Percentiles rank a stretch among this genome's conserved stretches.
Evolutionary conservation across 2,797 vertebrate species (phyloP).

Genomic region (Argentina silus): DNA sequence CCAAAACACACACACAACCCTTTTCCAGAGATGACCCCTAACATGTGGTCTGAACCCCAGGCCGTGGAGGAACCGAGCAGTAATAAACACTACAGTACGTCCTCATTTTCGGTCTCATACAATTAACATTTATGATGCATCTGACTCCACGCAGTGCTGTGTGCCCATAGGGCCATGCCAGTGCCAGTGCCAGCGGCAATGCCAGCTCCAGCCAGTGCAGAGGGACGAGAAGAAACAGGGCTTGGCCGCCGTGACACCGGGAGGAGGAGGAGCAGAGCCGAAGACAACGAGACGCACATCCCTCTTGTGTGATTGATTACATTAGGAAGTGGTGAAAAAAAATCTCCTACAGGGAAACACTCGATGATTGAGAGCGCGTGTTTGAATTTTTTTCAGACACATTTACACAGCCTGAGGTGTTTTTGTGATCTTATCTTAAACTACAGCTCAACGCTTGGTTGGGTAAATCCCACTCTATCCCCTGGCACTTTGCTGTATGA

Average conservation of each 20-base stretch:
- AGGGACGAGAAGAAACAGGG: not conserved
- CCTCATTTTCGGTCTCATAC: no score
- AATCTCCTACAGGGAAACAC: conserved; percentile 53
- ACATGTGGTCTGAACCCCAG: conserved; percentile 16
- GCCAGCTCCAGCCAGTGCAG: not conserved
- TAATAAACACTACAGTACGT: conserved; percentile 62
- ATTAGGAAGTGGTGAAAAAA: conserved; percentile 48
- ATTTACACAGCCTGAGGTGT: conserved; percentile 61
- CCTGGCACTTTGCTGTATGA: conserved; percentile 48
- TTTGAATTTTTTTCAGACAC: conserved; percentile 30
- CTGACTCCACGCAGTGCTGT: conserved; percentile 45
- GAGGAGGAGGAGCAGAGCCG: not conserved
- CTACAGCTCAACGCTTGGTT: conserved; percentile 53
- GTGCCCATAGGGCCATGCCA: not conserved
- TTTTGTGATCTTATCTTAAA: conserved; percentile 65
- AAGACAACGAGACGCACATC: conserved; percentile 33
- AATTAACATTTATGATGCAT: conserved; percentile 55
- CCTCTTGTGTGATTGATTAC: conserved; percentile 69
- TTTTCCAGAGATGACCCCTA: no score
- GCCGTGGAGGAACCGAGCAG: conserved; percentile 52
- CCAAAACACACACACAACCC: conserved; percentile 28
- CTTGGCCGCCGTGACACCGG: not conserved
- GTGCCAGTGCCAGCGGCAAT: not conserved
- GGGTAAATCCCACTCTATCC: conserved; percentile 53
- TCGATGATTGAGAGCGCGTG: conserved; percentile 54